Evolutionary conservation across 92 coral and sea anemone genomes (phyloP).

Genomic region (Palythoa heliodiscus): DNA sequence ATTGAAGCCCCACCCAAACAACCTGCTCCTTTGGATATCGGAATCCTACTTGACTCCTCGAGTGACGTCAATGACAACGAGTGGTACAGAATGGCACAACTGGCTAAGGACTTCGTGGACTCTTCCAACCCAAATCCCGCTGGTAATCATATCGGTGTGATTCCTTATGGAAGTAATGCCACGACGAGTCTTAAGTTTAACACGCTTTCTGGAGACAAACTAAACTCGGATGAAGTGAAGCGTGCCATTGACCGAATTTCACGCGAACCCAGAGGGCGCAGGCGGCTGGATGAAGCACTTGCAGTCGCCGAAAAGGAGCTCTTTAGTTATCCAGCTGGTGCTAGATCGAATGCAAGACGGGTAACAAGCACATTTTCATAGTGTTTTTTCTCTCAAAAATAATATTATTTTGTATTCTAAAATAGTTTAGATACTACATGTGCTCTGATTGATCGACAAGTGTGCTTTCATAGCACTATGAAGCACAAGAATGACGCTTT

Average conservation of each 20-base stretch:
- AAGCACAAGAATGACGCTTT: too few species aligned
- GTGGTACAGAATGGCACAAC: slow-evolving; percentile 59
- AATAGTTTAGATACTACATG: too few species aligned
- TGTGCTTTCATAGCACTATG: too few species aligned
- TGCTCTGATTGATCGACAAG: too few species aligned
- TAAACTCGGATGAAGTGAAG: slow-evolving; percentile 49
- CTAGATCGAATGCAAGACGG: slow-evolving; percentile 66
- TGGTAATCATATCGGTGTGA: slow-evolving; percentile 72
- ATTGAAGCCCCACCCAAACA: neutral
- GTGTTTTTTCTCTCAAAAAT: neutral
- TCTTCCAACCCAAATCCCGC: slow-evolving; percentile 47
- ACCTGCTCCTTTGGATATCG: slow-evolving; percentile 70
- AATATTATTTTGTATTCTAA: too few species aligned
- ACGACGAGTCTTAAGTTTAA: slow-evolving; percentile 58
- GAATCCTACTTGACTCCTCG: slow-evolving; percentile 79
- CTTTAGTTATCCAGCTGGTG: slow-evolving; percentile 66
- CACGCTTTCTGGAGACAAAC: slow-evolving; percentile 53
- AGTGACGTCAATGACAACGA: slow-evolving; percentile 57
- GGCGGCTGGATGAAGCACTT: slow-evolving; percentile 67
- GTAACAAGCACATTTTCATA: slow-evolving; percentile 32
- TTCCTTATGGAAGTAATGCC: slow-evolving; percentile 68
- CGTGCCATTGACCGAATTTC: slow-evolving; percentile 55
- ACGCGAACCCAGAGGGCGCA: slow-evolving; percentile 55
- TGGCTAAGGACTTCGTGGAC: slow-evolving; percentile 60
- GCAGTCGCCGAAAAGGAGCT: slow-evolving; percentile 56